Evolutionary conservation across 2,888 invertebrate species (phyloP), one percentile per base, ranked within the genome.

Genomic region (Leptinotarsa peninsularis): DNA sequence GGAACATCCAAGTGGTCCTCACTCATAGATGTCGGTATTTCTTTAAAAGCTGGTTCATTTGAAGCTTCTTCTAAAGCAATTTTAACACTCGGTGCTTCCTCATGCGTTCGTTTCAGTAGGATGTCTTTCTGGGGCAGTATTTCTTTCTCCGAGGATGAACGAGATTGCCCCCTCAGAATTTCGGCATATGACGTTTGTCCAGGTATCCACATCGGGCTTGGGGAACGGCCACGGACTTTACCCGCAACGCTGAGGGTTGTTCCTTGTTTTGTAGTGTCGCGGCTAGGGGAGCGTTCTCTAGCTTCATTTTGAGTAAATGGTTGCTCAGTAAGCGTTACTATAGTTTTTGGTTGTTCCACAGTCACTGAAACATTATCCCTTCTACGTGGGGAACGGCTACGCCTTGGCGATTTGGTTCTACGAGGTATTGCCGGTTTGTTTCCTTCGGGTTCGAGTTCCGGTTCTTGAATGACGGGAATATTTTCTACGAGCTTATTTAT

Each of bases 171-270:
- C 81, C 92, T 91, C 77, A 95, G 90, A 79, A 96, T 93, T 88
- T 95, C 94, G 67, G 96, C 94, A 87, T 95, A 96, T 67, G 94
- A 92, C 67, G 94, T 92, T 33, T 93, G 92, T 49, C 94, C 94
- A 4, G 93, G 93, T 63, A 90, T 86, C 94, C 94, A 95, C 85
- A 93, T 91, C 18, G 94, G 94, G 86, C 93, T 93, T 63, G 91
- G 91, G 0, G 93, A 93, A 80, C 93, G 90, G n/a, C 88, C 86
- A 66, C 91, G 87, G 13, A 85, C 80, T 73, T 56, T 77, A 43
- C 76, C 54, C 23, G 75, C 23, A n/a, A 79, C 73, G n/a, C 67
- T 75, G 49, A 79, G 23, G 23, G 69, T 67, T 3, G 33, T 63
- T 21, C 56, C 21, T 67, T 74, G 70, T 71, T 71, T 43, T 3